These are phyloP conservation scores for Varanus komodoensis DNA, from an alignment of 2,113 vertebrate genomes.

Conservation along the genomic window DNA sequence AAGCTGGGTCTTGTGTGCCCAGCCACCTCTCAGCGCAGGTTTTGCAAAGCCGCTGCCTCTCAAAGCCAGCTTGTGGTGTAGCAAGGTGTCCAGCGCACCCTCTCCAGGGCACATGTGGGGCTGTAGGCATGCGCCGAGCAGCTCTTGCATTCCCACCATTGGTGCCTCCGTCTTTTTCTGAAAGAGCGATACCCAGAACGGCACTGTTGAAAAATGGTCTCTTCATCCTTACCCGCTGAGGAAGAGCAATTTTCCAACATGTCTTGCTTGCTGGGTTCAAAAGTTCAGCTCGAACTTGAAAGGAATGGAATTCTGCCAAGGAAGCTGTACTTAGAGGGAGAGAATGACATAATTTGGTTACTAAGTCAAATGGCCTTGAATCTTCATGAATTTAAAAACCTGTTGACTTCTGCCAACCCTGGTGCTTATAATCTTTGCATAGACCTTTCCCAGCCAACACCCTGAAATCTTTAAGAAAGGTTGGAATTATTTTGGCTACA, in stretches of 20 bases:
- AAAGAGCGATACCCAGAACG: not conserved
- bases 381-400: conserved; percentile 57
- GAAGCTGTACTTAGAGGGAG: not conserved
- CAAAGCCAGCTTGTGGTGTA: too few species aligned
- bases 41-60: too few species aligned
- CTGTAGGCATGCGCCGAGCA: not conserved
- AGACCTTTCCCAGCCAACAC: not conserved
- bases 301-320: conserved; percentile 43
- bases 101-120: not conserved
- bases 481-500: not conserved
- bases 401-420: conserved; percentile 55
- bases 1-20: too few species aligned
- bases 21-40: too few species aligned
- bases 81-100: too few species aligned
- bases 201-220: conserved; percentile 25
- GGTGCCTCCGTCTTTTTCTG: conserved; percentile 1
- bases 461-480: not conserved
- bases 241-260: conserved; percentile 35
- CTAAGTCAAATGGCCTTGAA: conserved; percentile 47
- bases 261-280: conserved; percentile 35
- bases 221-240: conserved; percentile 27
- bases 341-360: conserved; percentile 25
- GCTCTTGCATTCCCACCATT: not conserved
- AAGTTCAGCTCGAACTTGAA: conserved; percentile 46
- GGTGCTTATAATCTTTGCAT: conserved; percentile 50